A percentile compares a stretch with the other conserved stretches of the same genome.
These are phyloP conservation scores for Dipodomys merriami DNA, from an alignment of 2,113 vertebrate genomes.

Conservation along the genomic window DNA sequence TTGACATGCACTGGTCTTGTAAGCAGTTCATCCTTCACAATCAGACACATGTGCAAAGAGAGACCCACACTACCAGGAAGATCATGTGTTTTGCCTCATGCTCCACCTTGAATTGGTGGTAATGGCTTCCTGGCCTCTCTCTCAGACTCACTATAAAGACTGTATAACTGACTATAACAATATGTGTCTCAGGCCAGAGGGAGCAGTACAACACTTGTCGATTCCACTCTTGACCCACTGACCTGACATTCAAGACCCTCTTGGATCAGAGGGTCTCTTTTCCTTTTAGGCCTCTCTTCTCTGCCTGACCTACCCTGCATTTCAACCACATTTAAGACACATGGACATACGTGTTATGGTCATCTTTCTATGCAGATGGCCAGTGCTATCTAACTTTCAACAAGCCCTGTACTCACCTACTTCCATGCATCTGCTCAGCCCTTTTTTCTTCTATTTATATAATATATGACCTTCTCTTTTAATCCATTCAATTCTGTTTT, in stretches of 20 bases:
- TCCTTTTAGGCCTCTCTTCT: neutral
- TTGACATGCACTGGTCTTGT: neutral
- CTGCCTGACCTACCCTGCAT: neutral
- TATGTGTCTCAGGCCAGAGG: neutral
- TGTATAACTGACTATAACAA: rapidly evolving
- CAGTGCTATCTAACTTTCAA: rapidly evolving
- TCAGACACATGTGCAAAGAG: neutral
- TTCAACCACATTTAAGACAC: neutral
- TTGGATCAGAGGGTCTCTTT: too few species aligned
- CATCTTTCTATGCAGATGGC: neutral
- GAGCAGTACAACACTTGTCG: neutral
- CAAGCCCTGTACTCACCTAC: neutral
- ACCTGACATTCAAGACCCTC: neutral
- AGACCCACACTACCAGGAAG: neutral
- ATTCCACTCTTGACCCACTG: neutral
- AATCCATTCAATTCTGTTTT: neutral
- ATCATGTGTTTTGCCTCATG: too few species aligned
- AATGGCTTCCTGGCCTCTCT: neutral
- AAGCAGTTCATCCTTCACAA: neutral
- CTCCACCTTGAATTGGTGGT: neutral
- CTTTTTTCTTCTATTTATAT: neutral
- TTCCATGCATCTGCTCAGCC: neutral
- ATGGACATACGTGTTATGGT: rapidly evolving
- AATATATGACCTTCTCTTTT: neutral
- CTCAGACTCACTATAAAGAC: neutral